These are phyloP conservation scores for Entomobrya proxima DNA, from an alignment of 2,888 invertebrate genomes.

Conservation along the genomic window DNA sequence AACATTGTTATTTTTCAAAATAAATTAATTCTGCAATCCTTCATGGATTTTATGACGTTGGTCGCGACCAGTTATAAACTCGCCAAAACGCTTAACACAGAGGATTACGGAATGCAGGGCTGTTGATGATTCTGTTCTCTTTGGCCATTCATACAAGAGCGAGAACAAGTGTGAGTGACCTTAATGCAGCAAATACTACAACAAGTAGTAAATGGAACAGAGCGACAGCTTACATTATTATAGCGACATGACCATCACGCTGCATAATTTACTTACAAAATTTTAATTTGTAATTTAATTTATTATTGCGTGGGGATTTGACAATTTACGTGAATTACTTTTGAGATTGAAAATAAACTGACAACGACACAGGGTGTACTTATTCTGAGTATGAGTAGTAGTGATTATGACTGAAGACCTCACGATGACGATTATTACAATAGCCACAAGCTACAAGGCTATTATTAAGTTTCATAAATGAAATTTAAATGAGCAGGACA, in stretches of 20 bases:
- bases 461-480: conserved; percentile 25
- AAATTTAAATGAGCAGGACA: conserved; percentile 20
- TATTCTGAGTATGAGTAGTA: neutral
- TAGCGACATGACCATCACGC: neutral
- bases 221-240: neutral
- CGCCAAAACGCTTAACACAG: neutral
- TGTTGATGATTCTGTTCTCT: no score
- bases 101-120: no score
- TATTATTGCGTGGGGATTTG: neutral
- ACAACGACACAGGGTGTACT: neutral
- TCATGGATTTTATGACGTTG: neutral
- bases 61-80: neutral
- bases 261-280: neutral
- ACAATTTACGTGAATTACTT: neutral
- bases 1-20: neutral
- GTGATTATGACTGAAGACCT: neutral
- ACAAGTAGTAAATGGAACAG: no score
- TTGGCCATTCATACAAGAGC: no score
- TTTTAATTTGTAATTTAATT: neutral
- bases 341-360: neutral
- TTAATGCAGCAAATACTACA: no score
- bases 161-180: no score
- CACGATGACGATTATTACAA: neutral
- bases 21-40: neutral
- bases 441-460: neutral